Percentiles rank a stretch among this genome's conserved stretches.
These are phyloP conservation scores for Leucophenga montana DNA, from an alignment of 2,888 invertebrate genomes.

Conservation along the genomic window DNA sequence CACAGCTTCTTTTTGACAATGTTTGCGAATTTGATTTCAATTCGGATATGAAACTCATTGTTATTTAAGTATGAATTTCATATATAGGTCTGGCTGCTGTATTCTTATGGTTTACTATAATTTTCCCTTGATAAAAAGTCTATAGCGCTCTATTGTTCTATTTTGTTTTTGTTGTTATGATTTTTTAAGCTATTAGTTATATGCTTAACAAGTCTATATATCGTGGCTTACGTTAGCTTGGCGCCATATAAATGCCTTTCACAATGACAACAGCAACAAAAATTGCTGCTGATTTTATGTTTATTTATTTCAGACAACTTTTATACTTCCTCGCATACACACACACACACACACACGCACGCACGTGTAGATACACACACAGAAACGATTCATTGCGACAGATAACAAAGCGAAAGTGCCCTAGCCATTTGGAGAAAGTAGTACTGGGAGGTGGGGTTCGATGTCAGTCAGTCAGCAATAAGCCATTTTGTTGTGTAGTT, in stretches of 20 bases:
- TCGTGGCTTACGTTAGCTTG: slow-evolving; percentile 21
- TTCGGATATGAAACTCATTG: too few species aligned
- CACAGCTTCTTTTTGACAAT: too few species aligned
- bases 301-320: slow-evolving; percentile 27
- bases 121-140: slow-evolving; percentile 14
- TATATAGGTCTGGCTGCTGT: slow-evolving; percentile 8
- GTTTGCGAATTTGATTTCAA: too few species aligned
- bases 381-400: too few species aligned
- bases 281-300: slow-evolving; percentile 27
- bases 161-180: slow-evolving; percentile 14
- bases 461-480: slow-evolving; percentile 22
- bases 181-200: slow-evolving; percentile 22
- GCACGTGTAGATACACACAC: too few species aligned
- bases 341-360: too few species aligned
- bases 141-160: slow-evolving; percentile 7
- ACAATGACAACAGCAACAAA: slow-evolving; percentile 34
- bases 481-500: slow-evolving; percentile 25
- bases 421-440: not conserved
- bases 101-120: slow-evolving; percentile 21
- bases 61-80: too few species aligned
- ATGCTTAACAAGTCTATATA: slow-evolving; percentile 26
- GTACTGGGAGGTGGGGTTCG: not conserved
- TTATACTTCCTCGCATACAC: not conserved
- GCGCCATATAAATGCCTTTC: slow-evolving; percentile 26
- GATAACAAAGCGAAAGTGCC: too few species aligned